Base-by-base conservation (phyloP, 2,797 vertebrate genomes). In the Pseudochirops corinnae region DNA sequence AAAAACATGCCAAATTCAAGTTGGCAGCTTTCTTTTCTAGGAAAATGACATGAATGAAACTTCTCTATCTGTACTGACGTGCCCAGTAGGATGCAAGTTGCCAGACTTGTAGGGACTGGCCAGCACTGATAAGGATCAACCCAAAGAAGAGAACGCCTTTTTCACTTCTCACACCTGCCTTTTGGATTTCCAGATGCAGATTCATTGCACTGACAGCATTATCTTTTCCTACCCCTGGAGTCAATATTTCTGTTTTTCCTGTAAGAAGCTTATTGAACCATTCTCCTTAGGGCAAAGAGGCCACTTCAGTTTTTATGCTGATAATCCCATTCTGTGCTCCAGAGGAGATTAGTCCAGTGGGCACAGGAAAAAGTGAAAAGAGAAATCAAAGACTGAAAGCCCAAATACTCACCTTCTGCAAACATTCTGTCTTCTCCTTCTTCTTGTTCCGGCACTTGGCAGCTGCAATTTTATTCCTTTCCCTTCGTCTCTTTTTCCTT, bases 361-460 rank as follows among this genome's bases (percentile, higher is more conserved):
- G n/a, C 28, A 7, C 67, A 56, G 90, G 92, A 12, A 0, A 3
- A 29, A 58, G 93, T 18, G 0, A 9, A 2, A 11, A 39, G 57
- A 0, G 53, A 6, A 53, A 93, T 21, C 56, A 10, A 0, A 28
- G 26, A 55, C 1, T 12, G 9, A 90, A 46, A 33, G 4, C 29
- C 29, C n/a, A 92, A 56, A 39, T 90, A 96, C 98, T 97, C 98
- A 99, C 99, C 98, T 99, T 99, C 98, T 99, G 99, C 96, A 99
- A 98, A 93, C 98, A 98, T 94, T 99, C 99, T 0, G 99, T 99
- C 98, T 99, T 99, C 97, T 99, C 99, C 98, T 99, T 99, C 98
- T 99, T 99, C 98, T 99, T 99, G 98, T 99, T 99, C 95, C 99
- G 98, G 96, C 99, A 99, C 97, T 99, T 99, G 28, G 99, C 99